Evolutionary conservation across 1,140 invertebrate genomes (phyloP), one percentile per base, ranked within the genome.

Genomic region (Hyposmocoma kahamanoa): DNA sequence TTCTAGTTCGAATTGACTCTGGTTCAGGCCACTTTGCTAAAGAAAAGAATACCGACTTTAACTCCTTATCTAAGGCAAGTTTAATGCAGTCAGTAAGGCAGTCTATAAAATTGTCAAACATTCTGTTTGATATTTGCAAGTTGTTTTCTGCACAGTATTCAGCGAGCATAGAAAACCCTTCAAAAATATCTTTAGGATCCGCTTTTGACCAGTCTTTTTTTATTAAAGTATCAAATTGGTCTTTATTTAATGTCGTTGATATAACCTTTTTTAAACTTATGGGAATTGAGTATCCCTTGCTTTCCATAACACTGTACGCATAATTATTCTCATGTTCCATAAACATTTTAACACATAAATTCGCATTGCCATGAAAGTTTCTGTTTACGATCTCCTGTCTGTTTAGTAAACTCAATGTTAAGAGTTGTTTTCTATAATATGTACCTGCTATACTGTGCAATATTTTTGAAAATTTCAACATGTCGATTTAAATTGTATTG

Each of bases 41-140:
- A 50, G 67, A 61, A 51, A 75, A 63, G 58, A 89, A 74, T 42
- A 89, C 43, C 22, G 53, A 47, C 48, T 73, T 59, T 22, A 89
- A 50, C 57, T 89, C 80, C 24, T 74, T 46, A 63, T 88, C 83
- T 18, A 74, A 77, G 18, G 87, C 70, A 53, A 73, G 49, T 59
- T 86, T 72, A 47, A 87, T 67, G 34, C 84, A 81, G 56, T 85
- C 74, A 50, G 72, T 83, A 21, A 89, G 65, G 28, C 50, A 67
- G 49, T 86, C 70, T 21, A 90, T 79, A 59, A 88, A 79, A 50
- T 67, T 56, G 63, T 82, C 69, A 72, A 83, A 76, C 8, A 75
- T 70, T 53, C 53, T 62, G 49, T 79, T 57, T 44, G 85, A 78
- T 38, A 89, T 65, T 51, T 64, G 51, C 30, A 88, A 53, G 22